A percentile compares a stretch with the other conserved stretches of the same genome.
Evolutionary conservation across 2,888 invertebrate species (phyloP).

Genomic region (Papilio demoleus): DNA sequence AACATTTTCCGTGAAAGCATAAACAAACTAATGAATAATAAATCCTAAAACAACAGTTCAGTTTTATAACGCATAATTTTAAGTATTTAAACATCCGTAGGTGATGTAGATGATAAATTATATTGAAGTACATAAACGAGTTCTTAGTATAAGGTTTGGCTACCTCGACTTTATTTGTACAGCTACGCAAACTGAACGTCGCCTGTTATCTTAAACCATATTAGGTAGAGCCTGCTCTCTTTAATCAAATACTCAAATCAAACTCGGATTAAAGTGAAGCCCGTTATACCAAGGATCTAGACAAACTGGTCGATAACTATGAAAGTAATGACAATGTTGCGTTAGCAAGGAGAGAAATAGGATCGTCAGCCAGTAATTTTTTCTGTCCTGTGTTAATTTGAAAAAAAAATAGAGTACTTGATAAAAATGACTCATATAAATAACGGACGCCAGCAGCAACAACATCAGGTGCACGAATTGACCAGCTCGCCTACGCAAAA

Average conservation of each 20-base stretch:
- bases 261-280: slow-evolving; percentile 52
- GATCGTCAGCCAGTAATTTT: slow-evolving; percentile 49
- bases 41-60: background rate
- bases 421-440: too few species aligned
- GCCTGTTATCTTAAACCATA: slow-evolving; percentile 68
- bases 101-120: slow-evolving; percentile 61
- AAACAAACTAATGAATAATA: slow-evolving; percentile 11
- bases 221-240: slow-evolving; percentile 42
- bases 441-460: too few species aligned
- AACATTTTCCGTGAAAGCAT: slow-evolving; percentile 5
- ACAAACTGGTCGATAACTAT: slow-evolving; percentile 60
- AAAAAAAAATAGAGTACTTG: too few species aligned
- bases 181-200: slow-evolving; percentile 77
- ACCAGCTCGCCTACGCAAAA: too few species aligned
- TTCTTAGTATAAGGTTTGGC: slow-evolving; percentile 73
- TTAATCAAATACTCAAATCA: slow-evolving; percentile 43
- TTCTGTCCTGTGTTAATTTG: background rate
- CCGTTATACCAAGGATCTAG: slow-evolving; percentile 51
- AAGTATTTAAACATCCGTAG: slow-evolving; percentile 41
- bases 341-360: slow-evolving; percentile 64
- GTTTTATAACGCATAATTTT: slow-evolving; percentile 13
- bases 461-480: too few species aligned
- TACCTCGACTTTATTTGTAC: slow-evolving; percentile 76
- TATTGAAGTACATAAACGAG: slow-evolving; percentile 67
- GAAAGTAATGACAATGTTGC: slow-evolving; percentile 67